phyloP scores from a whole-genome alignment of 2,888 invertebrate species.

The Platycnemis pennipes region DNA sequence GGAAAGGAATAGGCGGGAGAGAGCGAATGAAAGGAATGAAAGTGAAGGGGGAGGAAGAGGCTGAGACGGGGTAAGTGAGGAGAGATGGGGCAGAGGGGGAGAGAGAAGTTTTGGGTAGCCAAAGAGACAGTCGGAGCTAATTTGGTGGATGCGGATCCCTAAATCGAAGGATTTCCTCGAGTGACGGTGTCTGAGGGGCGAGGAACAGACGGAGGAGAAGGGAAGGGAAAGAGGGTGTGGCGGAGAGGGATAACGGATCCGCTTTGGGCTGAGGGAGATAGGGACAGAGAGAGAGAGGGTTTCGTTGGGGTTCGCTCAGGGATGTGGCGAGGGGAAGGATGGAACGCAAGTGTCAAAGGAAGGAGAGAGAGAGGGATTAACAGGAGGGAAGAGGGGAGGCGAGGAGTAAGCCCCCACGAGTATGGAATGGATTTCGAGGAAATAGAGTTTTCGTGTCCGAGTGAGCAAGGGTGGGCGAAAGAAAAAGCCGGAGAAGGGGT shows the following conservation, averaged over 20 bases:
- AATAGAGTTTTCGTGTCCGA: constrained; percentile 47
- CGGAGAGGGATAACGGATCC: neutral
- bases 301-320: neutral
- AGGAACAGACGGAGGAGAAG: neutral
- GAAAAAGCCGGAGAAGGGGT: neutral
- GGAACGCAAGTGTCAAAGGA: neutral
- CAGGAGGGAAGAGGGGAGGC: neutral
- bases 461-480: neutral
- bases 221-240: neutral
- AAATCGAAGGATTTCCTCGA: constrained; percentile 19
- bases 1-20: neutral
- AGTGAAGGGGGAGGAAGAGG: neutral
- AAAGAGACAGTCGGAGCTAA: constrained; percentile 37
- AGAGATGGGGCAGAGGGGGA: neutral
- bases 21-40: neutral
- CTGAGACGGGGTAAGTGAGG: neutral
- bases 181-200: neutral
- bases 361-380: neutral
- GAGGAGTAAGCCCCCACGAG: neutral
- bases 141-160: constrained; percentile 42
- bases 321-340: neutral
- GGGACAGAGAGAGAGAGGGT: neutral
- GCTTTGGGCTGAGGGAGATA: neutral
- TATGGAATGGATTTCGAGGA: neutral
- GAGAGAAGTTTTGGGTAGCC: neutral